Base-by-base conservation (phyloP, 2,888 invertebrate species). In the Spodoptera littoralis region DNA sequence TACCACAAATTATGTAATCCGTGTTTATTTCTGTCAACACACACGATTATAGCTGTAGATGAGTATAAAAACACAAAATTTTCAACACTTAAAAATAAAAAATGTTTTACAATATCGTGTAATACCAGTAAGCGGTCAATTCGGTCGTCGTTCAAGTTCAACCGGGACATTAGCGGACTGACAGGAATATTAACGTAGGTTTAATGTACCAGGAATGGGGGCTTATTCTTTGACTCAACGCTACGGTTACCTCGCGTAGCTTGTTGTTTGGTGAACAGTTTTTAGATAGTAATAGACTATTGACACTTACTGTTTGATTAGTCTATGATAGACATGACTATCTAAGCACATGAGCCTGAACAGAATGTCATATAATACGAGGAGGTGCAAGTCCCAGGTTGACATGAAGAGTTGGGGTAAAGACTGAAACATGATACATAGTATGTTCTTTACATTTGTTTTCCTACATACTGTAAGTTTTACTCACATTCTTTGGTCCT, bases 81-180 rank as follows among this genome's bases (percentile, higher is more conserved):
- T 30, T 30, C 5, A 30, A 2, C 30, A 30, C 30, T 6, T 30
- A 30, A 6, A 6, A 30, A 30, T 30, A 30, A 6, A 30, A 18
- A 5, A 36, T 36, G 36, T 67, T 51, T 47, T 44, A 36, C 44
- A 57, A 42, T 49, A 72, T 50, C 27, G 43, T 67, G 55, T 67
- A 49, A 54, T 53, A 73, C 51, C 36, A 36, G 43, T 67, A 45
- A 67, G 50, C 53, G 59, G 53, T 67, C 73, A 42, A 67, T 59
- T 59, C 50, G 66, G 56, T 67, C 66, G 56, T 41, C 44, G 43
- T 48, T 72, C 73, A 69, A 73, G 69, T 69, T 67, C 59, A 66
- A 18, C 53, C 41, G 50, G 57, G 60, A 59, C 63, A 36, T 55
- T 55, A 47, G 59, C 54, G 59, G 49, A 45, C 36, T 43, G 52